Base-by-base conservation (phyloP, 1,140 invertebrate genomes). In the Venustaconcha ellipsiformis region DNA sequence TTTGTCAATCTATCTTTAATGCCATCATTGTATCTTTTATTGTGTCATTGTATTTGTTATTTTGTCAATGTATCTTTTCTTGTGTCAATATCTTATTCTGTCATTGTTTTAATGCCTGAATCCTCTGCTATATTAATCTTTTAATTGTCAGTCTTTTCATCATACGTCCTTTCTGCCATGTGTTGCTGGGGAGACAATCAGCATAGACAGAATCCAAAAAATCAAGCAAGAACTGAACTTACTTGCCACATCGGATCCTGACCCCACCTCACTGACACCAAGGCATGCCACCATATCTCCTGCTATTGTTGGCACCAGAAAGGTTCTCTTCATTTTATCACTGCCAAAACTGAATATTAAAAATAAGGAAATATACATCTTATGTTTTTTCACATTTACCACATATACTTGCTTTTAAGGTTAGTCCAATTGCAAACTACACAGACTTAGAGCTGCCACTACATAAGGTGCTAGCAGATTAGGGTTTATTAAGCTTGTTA, bases 201-300 rank as follows among this genome's bases (percentile, higher is more conserved):
- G 74, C 30, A 5, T 26, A 60, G 63, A n/a, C 71, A 64, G 37
- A 55, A 23, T 14, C 14, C 12, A 6, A 76, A 58, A 48, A 62
- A 70, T 26, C 20, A 56, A 11, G 0, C 37, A 48, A 26, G 55
- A 20, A 62, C 14, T 65, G 18, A 14, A 78, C 83, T 89, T 87
- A 89, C 89, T 89, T 57, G 93, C 91, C 20, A 93, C 93, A 90
- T 93, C 93, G 23, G 91, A 92, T 20, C 93, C 93, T 57, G 90
- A 90, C 55, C 87, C 86, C 17, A 90, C 88, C 83, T 94, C 93
- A 84, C 90, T 92, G 57, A 93, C 91, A 23, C 92, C 93, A 63
- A 93, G 74, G 84, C 92, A 92, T 17, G 92, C 86, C 5, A 93
- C 92, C 64, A 80, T 76, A 71, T 94, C 93, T 26, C 93, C 93